These are phyloP conservation scores for Chaetura pelagica DNA, from an alignment of 2,113 vertebrate species.

Conservation along the genomic window DNA sequence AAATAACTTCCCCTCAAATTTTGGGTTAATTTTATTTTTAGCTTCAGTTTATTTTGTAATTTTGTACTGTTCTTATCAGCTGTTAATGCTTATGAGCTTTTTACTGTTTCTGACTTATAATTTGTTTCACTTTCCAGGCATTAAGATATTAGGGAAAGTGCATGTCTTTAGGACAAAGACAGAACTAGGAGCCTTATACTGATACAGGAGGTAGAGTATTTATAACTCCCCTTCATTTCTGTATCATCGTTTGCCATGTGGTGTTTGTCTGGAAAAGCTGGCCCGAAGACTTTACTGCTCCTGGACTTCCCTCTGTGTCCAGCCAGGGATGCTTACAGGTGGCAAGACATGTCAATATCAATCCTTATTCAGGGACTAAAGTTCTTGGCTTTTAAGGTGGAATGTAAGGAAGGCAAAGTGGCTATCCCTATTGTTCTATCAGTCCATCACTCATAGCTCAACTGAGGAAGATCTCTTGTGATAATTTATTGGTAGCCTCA, in stretches of 20 bases:
- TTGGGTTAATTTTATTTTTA: background rate
- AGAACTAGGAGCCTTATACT: background rate
- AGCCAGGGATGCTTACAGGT: background rate
- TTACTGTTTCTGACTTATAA: background rate
- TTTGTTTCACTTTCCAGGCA: background rate
- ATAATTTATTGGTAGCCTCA: background rate
- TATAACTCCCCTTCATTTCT: background rate
- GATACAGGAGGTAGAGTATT: background rate
- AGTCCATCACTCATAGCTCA: background rate
- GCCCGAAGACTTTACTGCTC: background rate
- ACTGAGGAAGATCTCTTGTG: background rate
- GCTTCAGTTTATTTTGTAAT: background rate
- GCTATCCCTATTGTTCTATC: background rate
- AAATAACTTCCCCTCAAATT: background rate
- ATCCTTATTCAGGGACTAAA: background rate
- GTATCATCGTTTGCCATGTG: background rate
- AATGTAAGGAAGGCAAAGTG: accelerated
- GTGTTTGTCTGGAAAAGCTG: background rate
- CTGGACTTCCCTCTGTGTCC: background rate
- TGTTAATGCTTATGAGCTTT: background rate
- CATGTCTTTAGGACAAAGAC: background rate
- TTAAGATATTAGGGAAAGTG: background rate
- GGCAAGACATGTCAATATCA: background rate
- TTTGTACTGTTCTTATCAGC: background rate
- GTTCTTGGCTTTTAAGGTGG: background rate